Evolutionary conservation across 2,888 invertebrate genomes (phyloP), one percentile per base, ranked within the genome.

Genomic region (Drosophila robusta): DNA sequence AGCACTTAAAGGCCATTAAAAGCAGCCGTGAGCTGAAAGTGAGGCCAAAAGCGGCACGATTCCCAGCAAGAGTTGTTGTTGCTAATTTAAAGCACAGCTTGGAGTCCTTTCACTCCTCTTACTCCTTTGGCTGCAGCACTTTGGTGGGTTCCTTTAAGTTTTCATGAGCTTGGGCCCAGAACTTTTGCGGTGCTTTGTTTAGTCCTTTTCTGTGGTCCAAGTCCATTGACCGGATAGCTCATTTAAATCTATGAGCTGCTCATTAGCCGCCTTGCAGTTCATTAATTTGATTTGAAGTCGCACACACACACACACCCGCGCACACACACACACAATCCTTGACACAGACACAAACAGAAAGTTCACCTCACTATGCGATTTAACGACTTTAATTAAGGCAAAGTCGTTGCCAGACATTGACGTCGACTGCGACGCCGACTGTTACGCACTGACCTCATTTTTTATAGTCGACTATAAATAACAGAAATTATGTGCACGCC

Each of bases 401-500:
- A 70, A 78, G 75, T 71, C 62, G 50, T 52, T 54, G 80, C 70
- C 80, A 73, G 77, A 70, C 69, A 72, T 67, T 58, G 78, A 64
- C 80, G 70, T n/a, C 16, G 38, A 49, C 61, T n/a, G 34, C 58
- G 58, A 54, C 54, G 49, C n/a, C 50, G 61, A 39, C 73, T 50
- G 58, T 60, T n/a, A 82, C 86, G 82, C 77, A 80, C 71, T 84
- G 85, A 84, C 85, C 84, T 80, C 81, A 75, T 87, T 84, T 73
- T 87, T 83, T 86, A 86, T 83, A 64, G 84, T 56, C 68, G 49
- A 49, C 80, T 70, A 85, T 85, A 87, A 87, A 85, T 87, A 87
- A 87, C 85, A 66, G 82, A 87, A 84, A 87, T 85, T 85, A 87
- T 85, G 76, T 87, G 82, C 85, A 87, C 72, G 82, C 80, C 72